Evolutionary conservation across 2,888 invertebrate species (phyloP).

Genomic region (Polymixis flavicincta): DNA sequence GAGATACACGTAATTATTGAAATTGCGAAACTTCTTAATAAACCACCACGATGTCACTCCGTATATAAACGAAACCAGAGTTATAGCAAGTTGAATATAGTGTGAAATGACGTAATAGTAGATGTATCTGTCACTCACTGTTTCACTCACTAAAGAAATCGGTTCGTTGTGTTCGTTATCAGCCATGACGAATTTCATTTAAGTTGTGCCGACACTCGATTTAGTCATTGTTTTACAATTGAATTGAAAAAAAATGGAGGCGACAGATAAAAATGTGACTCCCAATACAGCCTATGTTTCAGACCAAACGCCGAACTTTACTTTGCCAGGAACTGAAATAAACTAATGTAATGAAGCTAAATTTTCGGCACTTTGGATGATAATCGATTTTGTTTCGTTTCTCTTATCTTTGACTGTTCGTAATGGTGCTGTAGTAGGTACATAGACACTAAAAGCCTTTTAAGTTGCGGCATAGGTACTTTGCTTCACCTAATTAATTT

Average conservation of each 20-base stretch:
- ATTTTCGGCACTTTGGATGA: neutral
- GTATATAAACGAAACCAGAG: conserved; percentile 23
- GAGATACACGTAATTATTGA: conserved; percentile 43
- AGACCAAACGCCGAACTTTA: neutral
- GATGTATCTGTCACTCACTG: neutral
- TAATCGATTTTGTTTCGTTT: conserved; percentile 6
- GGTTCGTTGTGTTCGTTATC: neutral
- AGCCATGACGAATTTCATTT: conserved; percentile 1
- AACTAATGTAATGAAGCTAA: conserved; percentile 18
- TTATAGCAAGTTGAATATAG: neutral
- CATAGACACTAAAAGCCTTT: conserved; percentile 24
- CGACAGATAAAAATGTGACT: neutral
- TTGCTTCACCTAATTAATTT: neutral
- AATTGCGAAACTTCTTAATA: conserved; percentile 39
- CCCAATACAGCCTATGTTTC: neutral
- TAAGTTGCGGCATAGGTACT: neutral
- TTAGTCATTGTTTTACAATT: neutral
- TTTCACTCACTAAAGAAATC: neutral
- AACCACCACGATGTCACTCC: conserved; percentile 46
- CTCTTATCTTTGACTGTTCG: conserved; percentile 20
- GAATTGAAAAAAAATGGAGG: too few relatives aligned
- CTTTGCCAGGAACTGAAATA: neutral
- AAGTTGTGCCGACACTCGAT: neutral
- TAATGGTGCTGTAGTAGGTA: neutral
- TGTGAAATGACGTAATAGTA: conserved; percentile 5